These are phyloP conservation scores for Thoracochromis brauschi DNA, from an alignment of 2,113 vertebrate genomes.

Conservation along the genomic window DNA sequence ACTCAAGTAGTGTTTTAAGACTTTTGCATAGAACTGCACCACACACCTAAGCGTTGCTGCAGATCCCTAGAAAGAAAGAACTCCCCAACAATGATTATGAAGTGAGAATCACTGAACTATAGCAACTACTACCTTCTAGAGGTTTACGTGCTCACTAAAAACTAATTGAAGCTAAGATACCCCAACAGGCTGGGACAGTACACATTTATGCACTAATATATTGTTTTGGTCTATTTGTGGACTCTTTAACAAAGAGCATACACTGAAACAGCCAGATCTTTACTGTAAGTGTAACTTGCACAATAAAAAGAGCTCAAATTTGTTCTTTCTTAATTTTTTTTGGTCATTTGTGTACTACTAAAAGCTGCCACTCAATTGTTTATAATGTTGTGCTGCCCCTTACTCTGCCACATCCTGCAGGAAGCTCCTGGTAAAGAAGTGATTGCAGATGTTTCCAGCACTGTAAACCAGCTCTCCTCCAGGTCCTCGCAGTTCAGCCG, in stretches of 20 bases:
- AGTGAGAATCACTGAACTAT: not conserved
- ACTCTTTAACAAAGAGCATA: not conserved
- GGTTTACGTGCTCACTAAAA: not conserved
- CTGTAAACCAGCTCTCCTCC: constrained; percentile 76
- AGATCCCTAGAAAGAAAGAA: not conserved
- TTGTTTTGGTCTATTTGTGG: not conserved
- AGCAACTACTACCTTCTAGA: not conserved
- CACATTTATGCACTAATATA: not conserved
- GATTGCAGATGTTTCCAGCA: constrained; percentile 91
- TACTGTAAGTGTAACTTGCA: not conserved
- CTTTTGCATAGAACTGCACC: not conserved
- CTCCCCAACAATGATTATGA: not conserved
- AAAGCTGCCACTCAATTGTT: not conserved
- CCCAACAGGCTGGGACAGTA: not conserved
- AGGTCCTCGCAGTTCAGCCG: constrained; percentile 41
- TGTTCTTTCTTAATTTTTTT: not conserved
- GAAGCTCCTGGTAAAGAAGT: constrained; percentile 87
- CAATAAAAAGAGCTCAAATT: not conserved
- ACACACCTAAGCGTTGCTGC: not conserved
- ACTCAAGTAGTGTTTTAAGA: not conserved
- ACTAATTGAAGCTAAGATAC: not conserved
- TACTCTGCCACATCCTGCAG: constrained; percentile 77
- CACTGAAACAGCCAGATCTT: not conserved
- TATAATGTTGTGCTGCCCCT: constrained; percentile 25
- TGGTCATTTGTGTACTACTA: not conserved